These are phyloP conservation scores for Chaetophractus vellerosus DNA, from an alignment of 2,797 vertebrate genomes.

Conservation along the genomic window DNA sequence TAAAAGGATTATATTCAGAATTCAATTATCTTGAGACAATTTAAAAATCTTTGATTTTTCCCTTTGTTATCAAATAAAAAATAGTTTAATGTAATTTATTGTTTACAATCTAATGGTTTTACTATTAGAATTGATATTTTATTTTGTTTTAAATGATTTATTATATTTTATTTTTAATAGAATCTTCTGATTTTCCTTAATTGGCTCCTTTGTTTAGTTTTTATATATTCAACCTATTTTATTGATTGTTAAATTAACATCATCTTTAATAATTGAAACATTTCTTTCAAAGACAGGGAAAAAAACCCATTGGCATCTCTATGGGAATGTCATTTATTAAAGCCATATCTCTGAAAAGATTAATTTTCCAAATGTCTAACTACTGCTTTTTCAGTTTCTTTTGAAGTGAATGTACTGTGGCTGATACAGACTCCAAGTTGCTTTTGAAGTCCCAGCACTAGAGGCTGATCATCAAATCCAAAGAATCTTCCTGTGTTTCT, in stretches of 20 bases:
- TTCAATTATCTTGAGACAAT: not conserved
- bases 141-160: not conserved
- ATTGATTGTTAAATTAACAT: conserved; percentile 17
- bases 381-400: not conserved
- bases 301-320: not conserved
- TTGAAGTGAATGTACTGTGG: not conserved
- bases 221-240: not conserved
- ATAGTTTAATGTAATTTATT: not conserved
- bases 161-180: not conserved
- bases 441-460: not conserved
- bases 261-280: not conserved
- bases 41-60: not conserved
- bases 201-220: not conserved
- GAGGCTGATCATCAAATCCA: not conserved
- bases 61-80: not conserved
- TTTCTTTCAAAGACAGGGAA: not conserved
- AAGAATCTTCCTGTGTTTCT: not conserved
- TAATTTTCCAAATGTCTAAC: not conserved
- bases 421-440: not conserved
- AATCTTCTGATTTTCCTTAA: not conserved
- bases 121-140: not conserved
- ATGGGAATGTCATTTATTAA: not conserved
- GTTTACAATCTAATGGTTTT: not conserved
- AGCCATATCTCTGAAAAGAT: not conserved
- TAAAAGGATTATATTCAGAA: not conserved